phyloP scores from a whole-genome alignment of 2,113 vertebrate species.

The Reinhardtius hippoglossoides region DNA sequence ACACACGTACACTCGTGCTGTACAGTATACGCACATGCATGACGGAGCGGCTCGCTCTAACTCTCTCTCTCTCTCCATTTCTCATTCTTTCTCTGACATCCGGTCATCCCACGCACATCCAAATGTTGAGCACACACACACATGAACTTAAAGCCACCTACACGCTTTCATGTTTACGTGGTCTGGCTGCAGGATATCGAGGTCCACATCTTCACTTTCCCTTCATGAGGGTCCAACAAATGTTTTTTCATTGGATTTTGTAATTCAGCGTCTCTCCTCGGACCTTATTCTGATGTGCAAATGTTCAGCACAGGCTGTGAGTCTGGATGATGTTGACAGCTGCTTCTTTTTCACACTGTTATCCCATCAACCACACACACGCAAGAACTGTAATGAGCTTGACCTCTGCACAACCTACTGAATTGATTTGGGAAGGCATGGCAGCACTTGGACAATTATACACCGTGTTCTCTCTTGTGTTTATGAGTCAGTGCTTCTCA shows the following conservation, averaged over 20 bases:
- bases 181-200: constrained; percentile 29
- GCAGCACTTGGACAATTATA: constrained; percentile 36
- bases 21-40: constrained; percentile 19
- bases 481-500: constrained; percentile 53
- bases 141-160: constrained; percentile 44
- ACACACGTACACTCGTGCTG: constrained; percentile 36
- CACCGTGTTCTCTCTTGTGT: constrained; percentile 29
- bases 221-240: neutral
- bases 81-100: constrained; percentile 35
- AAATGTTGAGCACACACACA: constrained; percentile 21
- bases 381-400: neutral
- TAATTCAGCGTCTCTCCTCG: neutral
- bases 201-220: constrained; percentile 1
- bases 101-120: constrained; percentile 32
- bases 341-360: neutral
- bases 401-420: constrained; percentile 27
- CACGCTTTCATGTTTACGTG: constrained; percentile 43
- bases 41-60: neutral
- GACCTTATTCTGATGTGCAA: neutral
- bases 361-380: neutral
- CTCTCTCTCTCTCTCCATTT: constrained; percentile 27
- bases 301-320: neutral
- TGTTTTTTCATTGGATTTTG: neutral
- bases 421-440: constrained; percentile 23
- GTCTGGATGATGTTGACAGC: constrained; percentile 6